Percentiles rank a stretch among this genome's conserved stretches.
These are phyloP conservation scores for Acanthopleura granulata DNA, from an alignment of 2,888 invertebrate species.

Conservation along the genomic window DNA sequence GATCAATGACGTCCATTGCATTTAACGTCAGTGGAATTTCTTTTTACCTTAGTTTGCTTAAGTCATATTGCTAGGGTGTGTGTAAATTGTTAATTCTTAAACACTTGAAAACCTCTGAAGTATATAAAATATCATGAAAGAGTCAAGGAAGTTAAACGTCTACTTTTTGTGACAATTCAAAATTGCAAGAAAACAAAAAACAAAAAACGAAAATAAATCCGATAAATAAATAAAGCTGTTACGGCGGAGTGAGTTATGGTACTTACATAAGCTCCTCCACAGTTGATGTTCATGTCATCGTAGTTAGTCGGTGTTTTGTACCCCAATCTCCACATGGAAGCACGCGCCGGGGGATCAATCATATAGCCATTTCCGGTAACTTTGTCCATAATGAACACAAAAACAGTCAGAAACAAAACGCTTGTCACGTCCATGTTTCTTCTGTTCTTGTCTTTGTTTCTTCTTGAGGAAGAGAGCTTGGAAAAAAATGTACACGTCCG, in stretches of 20 bases:
- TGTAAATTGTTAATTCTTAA: too few species aligned
- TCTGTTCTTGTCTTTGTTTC: not conserved
- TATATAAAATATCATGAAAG: too few species aligned
- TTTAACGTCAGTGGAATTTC: too few species aligned
- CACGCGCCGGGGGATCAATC: constrained; percentile 4
- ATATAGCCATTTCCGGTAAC: constrained; percentile 25
- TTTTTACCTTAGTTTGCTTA: too few species aligned
- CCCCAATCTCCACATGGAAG: constrained; percentile 11
- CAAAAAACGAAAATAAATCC: not conserved
- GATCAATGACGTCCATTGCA: too few species aligned
- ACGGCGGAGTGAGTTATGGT: not conserved
- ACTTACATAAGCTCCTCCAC: constrained; percentile 1
- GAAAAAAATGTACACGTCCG: too few species aligned
- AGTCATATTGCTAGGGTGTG: too few species aligned
- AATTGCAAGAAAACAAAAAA: not conserved
- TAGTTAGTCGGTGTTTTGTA: not conserved
- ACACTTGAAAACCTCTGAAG: too few species aligned
- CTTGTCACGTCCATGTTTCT: not conserved
- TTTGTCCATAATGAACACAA: constrained; percentile 20
- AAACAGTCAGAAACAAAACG: not conserved
- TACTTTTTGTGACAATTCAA: too few species aligned
- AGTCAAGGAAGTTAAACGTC: too few species aligned
- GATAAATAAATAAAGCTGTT: not conserved
- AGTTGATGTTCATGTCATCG: constrained; percentile 11
- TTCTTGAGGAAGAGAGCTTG: too few species aligned